Percentiles rank a stretch among this genome's conserved stretches.
phyloP scores from a whole-genome alignment of 2,888 invertebrate genomes.

The Microplitis deprimator region DNA sequence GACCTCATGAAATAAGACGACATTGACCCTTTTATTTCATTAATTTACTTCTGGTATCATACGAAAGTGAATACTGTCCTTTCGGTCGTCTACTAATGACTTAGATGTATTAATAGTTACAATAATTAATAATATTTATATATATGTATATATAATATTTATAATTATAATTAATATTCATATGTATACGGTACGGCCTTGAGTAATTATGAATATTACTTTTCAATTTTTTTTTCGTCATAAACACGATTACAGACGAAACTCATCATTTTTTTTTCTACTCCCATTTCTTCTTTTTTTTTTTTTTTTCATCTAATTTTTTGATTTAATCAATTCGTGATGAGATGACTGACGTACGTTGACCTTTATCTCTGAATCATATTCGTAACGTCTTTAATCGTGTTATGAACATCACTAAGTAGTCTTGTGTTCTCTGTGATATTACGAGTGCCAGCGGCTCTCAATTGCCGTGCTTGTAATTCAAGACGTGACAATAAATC shows the following conservation, averaged over 20 bases:
- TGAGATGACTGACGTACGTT: neutral
- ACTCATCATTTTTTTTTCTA: slow-evolving; percentile 3
- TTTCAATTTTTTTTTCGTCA: slow-evolving; percentile 40
- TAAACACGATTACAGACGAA: slow-evolving; percentile 29
- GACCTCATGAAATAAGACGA: slow-evolving; percentile 32
- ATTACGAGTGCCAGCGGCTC: slow-evolving; percentile 81
- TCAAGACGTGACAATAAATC: slow-evolving; percentile 82
- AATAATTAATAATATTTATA: slow-evolving; percentile 44
- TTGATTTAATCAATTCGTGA: neutral
- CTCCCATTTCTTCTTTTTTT: neutral
- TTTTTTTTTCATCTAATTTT: neutral
- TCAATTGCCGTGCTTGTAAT: slow-evolving; percentile 78
- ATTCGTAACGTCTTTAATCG: slow-evolving; percentile 81
- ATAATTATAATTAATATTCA: slow-evolving; percentile 18
- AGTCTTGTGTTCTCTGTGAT: slow-evolving; percentile 79
- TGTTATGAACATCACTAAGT: slow-evolving; percentile 81
- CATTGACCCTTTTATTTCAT: slow-evolving; percentile 4
- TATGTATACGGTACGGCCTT: slow-evolving; percentile 26
- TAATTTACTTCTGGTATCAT: slow-evolving; percentile 11
- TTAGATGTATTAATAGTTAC: slow-evolving; percentile 55
- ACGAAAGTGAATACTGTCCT: slow-evolving; percentile 6
- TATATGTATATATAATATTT: slow-evolving; percentile 28
- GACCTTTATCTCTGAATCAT: slow-evolving; percentile 78
- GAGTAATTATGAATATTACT: slow-evolving; percentile 42
- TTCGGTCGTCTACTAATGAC: slow-evolving; percentile 54